These are phyloP conservation scores for Chironomus striatipennis DNA, from an alignment of 1,140 invertebrate species.

Conservation along the genomic window DNA sequence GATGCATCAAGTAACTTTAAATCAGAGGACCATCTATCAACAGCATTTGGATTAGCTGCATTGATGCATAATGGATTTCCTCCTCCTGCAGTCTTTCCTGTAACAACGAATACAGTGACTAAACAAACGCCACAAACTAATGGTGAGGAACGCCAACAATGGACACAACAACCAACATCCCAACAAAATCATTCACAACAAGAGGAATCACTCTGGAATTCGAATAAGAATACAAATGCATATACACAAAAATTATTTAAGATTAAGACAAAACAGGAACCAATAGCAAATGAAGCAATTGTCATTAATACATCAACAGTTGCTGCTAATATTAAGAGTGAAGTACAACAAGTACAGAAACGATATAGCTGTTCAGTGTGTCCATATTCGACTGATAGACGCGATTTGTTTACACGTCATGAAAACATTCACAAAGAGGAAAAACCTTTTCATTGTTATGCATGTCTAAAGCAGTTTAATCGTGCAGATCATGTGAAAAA, in stretches of 20 bases:
- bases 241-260: slow-evolving; percentile 10
- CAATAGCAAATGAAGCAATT: slow-evolving; percentile 31
- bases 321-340: slow-evolving; percentile 29
- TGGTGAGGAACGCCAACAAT: slow-evolving; percentile 26
- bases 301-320: slow-evolving; percentile 29
- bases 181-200: slow-evolving; percentile 35
- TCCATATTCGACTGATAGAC: slow-evolving; percentile 80
- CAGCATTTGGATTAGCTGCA: slow-evolving; percentile 58
- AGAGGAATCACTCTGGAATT: slow-evolving; percentile 46
- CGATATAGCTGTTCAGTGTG: slow-evolving; percentile 77
- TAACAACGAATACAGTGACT: slow-evolving; percentile 27
- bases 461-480: slow-evolving; percentile 86
- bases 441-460: slow-evolving; percentile 87
- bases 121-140: slow-evolving; percentile 29
- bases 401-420: slow-evolving; percentile 90
- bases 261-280: slow-evolving; percentile 40
- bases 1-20: slow-evolving; percentile 41
- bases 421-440: slow-evolving; percentile 93
- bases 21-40: slow-evolving; percentile 54
- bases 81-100: slow-evolving; percentile 41
- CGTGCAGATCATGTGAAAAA: slow-evolving; percentile 92
- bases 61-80: slow-evolving; percentile 64
- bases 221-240: slow-evolving; percentile 40
- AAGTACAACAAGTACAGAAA: slow-evolving; percentile 45
- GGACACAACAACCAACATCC: slow-evolving; percentile 26